Percentiles rank a stretch among this genome's conserved stretches.
phyloP scores from a whole-genome alignment of 2,113 vertebrate genomes.

The Clupea harengus region DNA sequence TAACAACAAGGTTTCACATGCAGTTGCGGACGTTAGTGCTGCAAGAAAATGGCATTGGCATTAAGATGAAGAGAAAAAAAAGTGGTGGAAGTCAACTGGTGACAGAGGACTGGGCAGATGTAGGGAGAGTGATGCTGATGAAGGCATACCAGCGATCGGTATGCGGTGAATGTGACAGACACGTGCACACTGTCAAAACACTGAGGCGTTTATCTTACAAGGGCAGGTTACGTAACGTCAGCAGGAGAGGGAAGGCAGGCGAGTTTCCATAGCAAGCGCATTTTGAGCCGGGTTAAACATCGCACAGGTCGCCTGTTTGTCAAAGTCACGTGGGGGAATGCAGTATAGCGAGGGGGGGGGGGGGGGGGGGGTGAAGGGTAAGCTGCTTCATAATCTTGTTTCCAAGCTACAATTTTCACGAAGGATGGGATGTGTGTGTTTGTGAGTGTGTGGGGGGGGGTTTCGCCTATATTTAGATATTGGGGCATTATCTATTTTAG shows the following conservation, averaged over 20 bases:
- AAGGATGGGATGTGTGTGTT: background rate
- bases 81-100: background rate
- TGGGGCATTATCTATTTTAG: conserved; percentile 14
- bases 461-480: conserved; percentile 40
- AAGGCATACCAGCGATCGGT: background rate
- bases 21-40: too few relatives aligned
- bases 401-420: background rate
- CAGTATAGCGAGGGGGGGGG: background rate
- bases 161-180: background rate
- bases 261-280: background rate
- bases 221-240: background rate
- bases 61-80: background rate
- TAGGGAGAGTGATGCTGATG: background rate
- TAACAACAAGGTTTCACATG: background rate
- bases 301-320: background rate
- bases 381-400: background rate
- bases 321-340: background rate
- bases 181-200: background rate
- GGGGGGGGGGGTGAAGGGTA: background rate
- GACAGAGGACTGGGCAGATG: background rate
- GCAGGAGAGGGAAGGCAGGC: background rate
- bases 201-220: background rate
- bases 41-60: background rate
- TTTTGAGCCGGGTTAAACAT: background rate
- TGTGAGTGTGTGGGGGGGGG: background rate